phyloP scores from a whole-genome alignment of 2,797 vertebrate species.

The Halcyon leucocephala region DNA sequence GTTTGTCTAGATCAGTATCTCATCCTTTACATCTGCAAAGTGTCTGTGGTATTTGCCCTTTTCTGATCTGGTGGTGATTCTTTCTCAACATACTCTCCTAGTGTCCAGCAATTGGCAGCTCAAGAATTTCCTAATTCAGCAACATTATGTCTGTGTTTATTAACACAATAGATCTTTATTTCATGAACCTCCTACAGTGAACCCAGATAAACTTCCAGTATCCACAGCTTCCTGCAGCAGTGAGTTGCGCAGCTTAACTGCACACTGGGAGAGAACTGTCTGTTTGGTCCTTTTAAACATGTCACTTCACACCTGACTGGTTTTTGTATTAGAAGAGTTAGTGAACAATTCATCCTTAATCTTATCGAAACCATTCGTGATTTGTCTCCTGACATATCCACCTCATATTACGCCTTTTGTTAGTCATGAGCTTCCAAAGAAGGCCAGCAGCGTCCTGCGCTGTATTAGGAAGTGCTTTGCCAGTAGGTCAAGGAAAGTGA shows the following conservation, averaged over 20 bases:
- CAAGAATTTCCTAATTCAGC: background rate
- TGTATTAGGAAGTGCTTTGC: background rate
- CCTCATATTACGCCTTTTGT: background rate
- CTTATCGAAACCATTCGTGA: background rate
- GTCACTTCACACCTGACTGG: background rate
- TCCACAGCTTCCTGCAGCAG: background rate
- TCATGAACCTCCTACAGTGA: background rate
- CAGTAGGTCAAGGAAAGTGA: background rate
- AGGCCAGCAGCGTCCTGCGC: background rate
- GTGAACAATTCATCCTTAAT: background rate
- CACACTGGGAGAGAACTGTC: background rate
- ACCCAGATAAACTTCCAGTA: background rate
- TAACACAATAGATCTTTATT: background rate
- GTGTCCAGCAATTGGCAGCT: background rate
- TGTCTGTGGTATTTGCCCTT: background rate
- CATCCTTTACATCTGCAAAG: background rate
- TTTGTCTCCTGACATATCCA: background rate
- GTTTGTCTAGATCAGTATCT: background rate
- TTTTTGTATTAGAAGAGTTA: background rate
- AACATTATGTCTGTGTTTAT: background rate
- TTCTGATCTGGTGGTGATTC: background rate
- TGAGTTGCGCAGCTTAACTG: background rate
- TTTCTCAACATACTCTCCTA: background rate
- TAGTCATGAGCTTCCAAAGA: background rate
- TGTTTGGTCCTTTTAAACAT: background rate